A percentile compares a stretch with the other conserved stretches of the same genome.
These are phyloP conservation scores for Podarcis muralis DNA, from an alignment of 2,113 vertebrate genomes.

Conservation along the genomic window DNA sequence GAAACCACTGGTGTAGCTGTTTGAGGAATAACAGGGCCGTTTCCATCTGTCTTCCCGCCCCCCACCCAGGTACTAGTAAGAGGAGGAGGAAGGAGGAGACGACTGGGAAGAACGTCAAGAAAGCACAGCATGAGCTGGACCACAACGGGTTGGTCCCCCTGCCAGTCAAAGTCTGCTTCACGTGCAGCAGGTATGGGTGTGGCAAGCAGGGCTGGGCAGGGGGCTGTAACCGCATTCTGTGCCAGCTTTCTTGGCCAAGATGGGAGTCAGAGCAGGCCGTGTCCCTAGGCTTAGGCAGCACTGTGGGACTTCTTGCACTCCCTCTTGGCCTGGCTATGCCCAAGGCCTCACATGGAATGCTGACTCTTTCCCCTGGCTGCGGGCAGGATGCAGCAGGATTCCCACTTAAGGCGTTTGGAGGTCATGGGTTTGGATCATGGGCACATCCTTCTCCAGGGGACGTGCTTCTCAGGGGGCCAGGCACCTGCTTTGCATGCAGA, in stretches of 20 bases:
- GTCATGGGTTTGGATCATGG: neutral
- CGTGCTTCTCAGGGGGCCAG: neutral
- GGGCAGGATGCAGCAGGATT: neutral
- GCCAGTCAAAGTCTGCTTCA: constrained; percentile 95
- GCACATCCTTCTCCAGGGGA: neutral
- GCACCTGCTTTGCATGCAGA: neutral
- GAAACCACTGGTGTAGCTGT: neutral
- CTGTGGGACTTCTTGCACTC: too few species aligned
- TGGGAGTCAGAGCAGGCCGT: neutral
- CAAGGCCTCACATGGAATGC: neutral
- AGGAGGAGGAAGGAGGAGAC: constrained; percentile 94
- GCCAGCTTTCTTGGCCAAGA: neutral
- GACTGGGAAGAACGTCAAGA: constrained; percentile 92
- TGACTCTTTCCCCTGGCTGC: neutral
- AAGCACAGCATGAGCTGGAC: constrained; percentile 94
- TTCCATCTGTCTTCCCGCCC: constrained; percentile 15
- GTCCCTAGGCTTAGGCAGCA: neutral
- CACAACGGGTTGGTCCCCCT: constrained; percentile 94
- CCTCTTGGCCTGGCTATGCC: neutral
- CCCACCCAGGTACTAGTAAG: constrained; percentile 93
- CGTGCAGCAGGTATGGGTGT: constrained; percentile 88
- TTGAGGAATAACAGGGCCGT: neutral
- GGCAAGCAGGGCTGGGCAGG: too few species aligned
- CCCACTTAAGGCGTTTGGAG: neutral
- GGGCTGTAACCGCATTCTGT: neutral